Evolutionary conservation across 2,797 vertebrate species (phyloP).

Genomic region (Tinamus major): DNA sequence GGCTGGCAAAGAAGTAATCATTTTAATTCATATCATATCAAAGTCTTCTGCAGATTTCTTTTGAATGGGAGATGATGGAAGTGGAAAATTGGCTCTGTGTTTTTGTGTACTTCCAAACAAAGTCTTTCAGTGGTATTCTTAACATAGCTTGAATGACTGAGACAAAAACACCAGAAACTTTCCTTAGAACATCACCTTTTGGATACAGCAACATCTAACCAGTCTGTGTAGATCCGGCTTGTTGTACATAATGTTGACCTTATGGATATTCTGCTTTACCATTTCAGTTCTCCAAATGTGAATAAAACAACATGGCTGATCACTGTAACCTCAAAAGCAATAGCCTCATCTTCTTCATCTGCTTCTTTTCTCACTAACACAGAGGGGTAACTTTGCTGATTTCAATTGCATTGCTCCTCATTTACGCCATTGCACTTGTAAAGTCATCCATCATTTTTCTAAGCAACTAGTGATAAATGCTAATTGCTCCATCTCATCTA

Average conservation of each 20-base stretch:
- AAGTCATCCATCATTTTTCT: neutral
- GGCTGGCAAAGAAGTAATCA: conserved; percentile 23
- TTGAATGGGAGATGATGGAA: neutral
- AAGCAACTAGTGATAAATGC: neutral
- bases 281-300: neutral
- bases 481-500: neutral
- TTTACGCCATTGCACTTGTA: neutral
- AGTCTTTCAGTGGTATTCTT: neutral
- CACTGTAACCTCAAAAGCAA: neutral
- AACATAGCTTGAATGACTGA: neutral
- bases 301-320: neutral
- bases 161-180: neutral
- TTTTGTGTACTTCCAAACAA: conserved; percentile 51
- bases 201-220: neutral
- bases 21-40: conserved; percentile 62
- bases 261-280: neutral
- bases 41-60: conserved; percentile 53
- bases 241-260: neutral
- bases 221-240: neutral
- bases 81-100: conserved; percentile 35
- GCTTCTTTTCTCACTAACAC: neutral
- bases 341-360: neutral
- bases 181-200: neutral
- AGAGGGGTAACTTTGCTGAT: neutral
- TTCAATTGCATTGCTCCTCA: neutral